Evolutionary conservation across 2,888 invertebrate genomes (phyloP), one percentile per base, ranked within the genome.

Genomic region (Ochlodes sylvanus): DNA sequence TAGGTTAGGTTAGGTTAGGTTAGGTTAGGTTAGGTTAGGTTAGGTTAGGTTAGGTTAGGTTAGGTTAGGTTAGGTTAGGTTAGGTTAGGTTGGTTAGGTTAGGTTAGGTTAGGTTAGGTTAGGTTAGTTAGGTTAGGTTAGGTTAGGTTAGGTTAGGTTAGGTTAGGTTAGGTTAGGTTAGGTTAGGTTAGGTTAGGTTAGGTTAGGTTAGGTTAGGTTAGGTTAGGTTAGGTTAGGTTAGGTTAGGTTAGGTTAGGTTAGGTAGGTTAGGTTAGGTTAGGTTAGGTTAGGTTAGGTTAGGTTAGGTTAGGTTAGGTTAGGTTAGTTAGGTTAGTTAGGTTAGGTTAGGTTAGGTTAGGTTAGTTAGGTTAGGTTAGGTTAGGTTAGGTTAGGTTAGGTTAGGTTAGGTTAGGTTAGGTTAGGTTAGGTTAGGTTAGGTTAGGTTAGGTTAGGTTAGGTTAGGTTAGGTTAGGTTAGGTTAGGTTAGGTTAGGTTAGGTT

Each of bases 1-100:
- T 42, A 42, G 42, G 42, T 42, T 42, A 42, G 42, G 42, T 42
- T 42, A 42, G 42, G 42, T 42, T 42, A 42, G 42, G 42, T 42
- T 42, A 42, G 42, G 42, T 42, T 42, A 42, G 42, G 42, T 42
- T 42, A 42, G 42, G 42, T 42, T 42, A 42, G 42, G 42, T 42
- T 42, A 42, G 42, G 42, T 42, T 42, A 42, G 42, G 42, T 42
- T 42, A 42, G 42, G 42, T 42, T 42, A 42, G 42, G 42, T 42
- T 42, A 42, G 42, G 42, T 42, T 42, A 42, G 42, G 42, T 42
- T 42, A 42, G 42, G 42, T 42, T 42, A 42, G 42, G 42, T 42
- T 42, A 42, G 42, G 42, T 42, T 42, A 42, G 42, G 42, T 42
- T 42, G 42, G 42, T 42, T 42, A 42, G 42, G 42, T 42, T 42